Conservation (phyloP, 2,888 invertebrate species). For the Drosophila robusta region DNA sequence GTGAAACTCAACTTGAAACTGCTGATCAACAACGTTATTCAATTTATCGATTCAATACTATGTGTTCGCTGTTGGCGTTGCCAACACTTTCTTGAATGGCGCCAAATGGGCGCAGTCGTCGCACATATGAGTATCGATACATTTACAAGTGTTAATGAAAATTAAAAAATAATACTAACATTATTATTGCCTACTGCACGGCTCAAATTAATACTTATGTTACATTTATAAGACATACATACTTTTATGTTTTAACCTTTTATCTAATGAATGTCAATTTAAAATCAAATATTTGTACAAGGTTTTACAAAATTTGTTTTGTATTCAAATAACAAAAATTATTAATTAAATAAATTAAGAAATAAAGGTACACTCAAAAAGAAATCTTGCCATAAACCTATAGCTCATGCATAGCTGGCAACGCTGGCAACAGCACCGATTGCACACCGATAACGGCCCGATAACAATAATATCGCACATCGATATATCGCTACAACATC, state of each 20-base stretch:
- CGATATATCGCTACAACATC: conserved; percentile 20
- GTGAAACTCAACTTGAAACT: conserved; percentile 18
- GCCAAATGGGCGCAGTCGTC: background rate
- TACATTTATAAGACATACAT: no score
- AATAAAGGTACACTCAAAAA: background rate
- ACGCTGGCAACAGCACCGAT: background rate
- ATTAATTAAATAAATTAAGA: no score
- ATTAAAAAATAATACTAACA: background rate
- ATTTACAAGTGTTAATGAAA: background rate
- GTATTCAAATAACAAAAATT: no score
- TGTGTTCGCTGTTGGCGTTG: conserved; percentile 11
- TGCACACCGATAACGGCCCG: conserved; percentile 1
- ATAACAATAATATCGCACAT: background rate
- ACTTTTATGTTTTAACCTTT: no score
- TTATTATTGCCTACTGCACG: background rate
- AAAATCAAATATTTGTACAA: no score
- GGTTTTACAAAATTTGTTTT: no score
- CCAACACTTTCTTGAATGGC: conserved; percentile 17
- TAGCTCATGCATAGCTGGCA: conserved; percentile 3
- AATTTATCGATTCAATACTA: conserved; percentile 43
- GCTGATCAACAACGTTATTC: conserved; percentile 39
- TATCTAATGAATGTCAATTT: no score
- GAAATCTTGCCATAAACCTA: background rate
- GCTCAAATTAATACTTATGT: no score
- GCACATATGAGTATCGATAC: conserved; percentile 5